Evolutionary conservation across 2,113 vertebrate genomes (phyloP), one percentile per base, ranked within the genome.

Genomic region (Pantherophis guttatus): DNA sequence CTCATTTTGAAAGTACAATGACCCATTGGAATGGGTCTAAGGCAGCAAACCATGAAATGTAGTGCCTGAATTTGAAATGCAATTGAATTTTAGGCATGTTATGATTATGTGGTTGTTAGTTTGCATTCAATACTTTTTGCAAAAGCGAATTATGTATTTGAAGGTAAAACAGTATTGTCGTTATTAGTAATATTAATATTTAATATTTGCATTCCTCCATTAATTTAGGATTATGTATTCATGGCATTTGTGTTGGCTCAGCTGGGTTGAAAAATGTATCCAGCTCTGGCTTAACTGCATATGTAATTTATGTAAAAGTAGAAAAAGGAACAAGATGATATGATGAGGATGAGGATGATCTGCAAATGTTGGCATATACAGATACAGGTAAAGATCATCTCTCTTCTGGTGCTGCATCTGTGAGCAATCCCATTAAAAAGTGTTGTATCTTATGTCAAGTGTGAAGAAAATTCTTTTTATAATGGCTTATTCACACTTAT

Each of bases 1-100:
- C 55, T 92, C 86, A 33, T 86, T 90, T 86, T 90, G 88, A 93
- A 88, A 93, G 26, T 86, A 50, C 54, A 93, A 62, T 26, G 29
- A 52, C 44, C 2, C 70, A 86, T 24, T 58, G 21, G 88, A 44
- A 44, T 44, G 39, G 39, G 39, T 19, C 33, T 52, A 93, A 85
- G 58, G 88, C 70, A 52, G 39, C 54, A 93, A 93, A 52, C 19
- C 44, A 48, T 50, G 70, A 93, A 48, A 89, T 89, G 23, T 57
- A 89, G 1, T 23, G 62, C 70, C 57, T 92, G 50, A 81, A 89
- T 89, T n/a, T 89, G 33, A 92, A 92, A 81, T 55, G 23, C 54
- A 92, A 58, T 81, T 75, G 24, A 89, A 57, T 89, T 70, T 92
- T 81, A 88, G 81, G 26, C 29, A 52, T 59, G 58, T 58, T 89